Conservation (phyloP, 2,797 vertebrate species). For the Sternotherus odoratus region DNA sequence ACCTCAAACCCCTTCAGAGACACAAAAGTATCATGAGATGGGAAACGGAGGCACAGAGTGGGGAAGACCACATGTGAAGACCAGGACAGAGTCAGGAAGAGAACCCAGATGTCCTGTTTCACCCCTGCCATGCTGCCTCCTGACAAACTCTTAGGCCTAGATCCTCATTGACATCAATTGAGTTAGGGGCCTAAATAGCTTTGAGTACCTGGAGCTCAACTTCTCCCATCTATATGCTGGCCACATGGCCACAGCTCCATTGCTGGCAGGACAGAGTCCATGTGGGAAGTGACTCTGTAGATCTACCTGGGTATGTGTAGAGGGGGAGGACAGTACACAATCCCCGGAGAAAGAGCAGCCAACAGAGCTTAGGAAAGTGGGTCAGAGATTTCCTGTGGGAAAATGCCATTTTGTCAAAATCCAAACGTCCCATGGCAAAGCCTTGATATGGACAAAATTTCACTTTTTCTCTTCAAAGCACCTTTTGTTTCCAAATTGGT, state of each 20-base stretch:
- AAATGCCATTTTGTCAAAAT: neutral
- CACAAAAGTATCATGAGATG: neutral
- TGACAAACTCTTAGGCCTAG: neutral
- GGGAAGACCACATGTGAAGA: neutral
- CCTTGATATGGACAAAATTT: neutral
- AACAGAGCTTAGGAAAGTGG: neutral
- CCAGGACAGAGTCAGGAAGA: neutral
- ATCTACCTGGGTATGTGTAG: neutral
- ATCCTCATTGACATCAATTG: neutral
- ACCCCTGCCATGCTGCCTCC: neutral
- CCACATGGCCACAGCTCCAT: neutral
- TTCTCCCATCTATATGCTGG: neutral
- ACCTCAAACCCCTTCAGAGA: no score
- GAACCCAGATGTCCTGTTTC: neutral
- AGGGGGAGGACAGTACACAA: no score
- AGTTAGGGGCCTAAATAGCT: neutral
- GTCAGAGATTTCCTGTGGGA: neutral
- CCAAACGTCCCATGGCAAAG: neutral
- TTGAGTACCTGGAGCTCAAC: neutral
- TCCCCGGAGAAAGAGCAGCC: no score
- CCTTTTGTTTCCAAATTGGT: neutral
- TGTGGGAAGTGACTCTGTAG: neutral
- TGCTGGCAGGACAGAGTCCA: neutral
- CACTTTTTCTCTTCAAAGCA: neutral
- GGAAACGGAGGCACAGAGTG: neutral